Evolutionary conservation across 2,113 vertebrate genomes (phyloP).

Genomic region (Chloroceryle aenea): DNA sequence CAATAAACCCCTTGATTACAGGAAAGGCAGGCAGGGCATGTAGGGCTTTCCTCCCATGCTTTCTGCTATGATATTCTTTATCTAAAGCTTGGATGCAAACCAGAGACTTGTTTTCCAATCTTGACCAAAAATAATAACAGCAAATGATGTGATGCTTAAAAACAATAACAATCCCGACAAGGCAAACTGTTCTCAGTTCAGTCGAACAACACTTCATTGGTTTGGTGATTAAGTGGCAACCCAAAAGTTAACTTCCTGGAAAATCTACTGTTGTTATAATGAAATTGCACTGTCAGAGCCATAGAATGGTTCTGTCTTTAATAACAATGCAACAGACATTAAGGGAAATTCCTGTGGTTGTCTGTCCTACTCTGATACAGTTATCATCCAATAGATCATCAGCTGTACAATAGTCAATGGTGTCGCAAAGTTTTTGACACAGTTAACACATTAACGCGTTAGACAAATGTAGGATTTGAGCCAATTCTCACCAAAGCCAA

Average conservation of each 20-base stretch:
- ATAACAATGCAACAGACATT: conserved; percentile 49
- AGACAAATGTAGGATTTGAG: conserved; percentile 23
- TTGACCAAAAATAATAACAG: background rate
- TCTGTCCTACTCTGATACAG: conserved; percentile 60
- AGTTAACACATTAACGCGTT: conserved; percentile 65
- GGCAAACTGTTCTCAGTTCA: conserved; percentile 6
- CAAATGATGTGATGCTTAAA: background rate
- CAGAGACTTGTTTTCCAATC: conserved; percentile 5
- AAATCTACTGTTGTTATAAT: conserved; percentile 21
- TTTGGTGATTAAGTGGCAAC: conserved; percentile 15
- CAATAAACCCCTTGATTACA: background rate
- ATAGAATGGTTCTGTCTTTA: conserved; percentile 33
- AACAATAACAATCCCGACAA: background rate
- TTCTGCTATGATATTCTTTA: background rate
- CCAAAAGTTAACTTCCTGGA: conserved; percentile 41
- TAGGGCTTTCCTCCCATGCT: background rate
- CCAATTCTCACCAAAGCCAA: conserved; percentile 53
- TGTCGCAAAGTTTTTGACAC: conserved; percentile 57
- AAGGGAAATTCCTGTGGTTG: conserved; percentile 59
- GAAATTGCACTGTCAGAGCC: conserved; percentile 36
- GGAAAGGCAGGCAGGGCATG: background rate
- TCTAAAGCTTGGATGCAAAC: background rate
- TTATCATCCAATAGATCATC: conserved; percentile 54
- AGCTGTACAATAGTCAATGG: conserved; percentile 47
- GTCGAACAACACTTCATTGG: background rate